A percentile compares a stretch with the other conserved stretches of the same genome.
Conservation (phyloP, 2,797 vertebrate species). For the Halcyon badia region DNA sequence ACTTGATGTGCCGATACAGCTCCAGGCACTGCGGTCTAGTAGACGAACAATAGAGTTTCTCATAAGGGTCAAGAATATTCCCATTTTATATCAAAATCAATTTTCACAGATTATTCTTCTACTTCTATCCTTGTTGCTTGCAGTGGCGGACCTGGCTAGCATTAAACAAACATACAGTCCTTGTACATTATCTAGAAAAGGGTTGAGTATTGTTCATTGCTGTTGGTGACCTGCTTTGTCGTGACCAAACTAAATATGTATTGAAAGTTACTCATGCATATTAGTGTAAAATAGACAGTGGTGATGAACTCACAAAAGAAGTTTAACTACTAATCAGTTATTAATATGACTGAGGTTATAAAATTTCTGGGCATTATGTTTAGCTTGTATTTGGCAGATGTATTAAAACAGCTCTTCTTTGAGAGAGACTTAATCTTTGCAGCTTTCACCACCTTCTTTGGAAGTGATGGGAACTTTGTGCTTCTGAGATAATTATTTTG, state of each 20-base stretch:
- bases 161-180: neutral
- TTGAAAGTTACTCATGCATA: neutral
- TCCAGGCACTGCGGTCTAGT: neutral
- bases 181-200: neutral
- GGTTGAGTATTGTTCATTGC: neutral
- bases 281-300: neutral
- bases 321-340: neutral
- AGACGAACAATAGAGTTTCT: neutral
- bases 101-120: neutral
- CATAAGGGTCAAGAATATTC: neutral
- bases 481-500: neutral
- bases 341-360: neutral
- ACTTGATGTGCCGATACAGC: neutral
- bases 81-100: neutral
- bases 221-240: neutral
- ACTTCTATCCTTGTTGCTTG: neutral
- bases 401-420: neutral
- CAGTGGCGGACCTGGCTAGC: neutral
- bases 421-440: neutral
- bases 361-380: neutral
- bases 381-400: neutral
- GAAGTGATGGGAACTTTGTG: neutral
- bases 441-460: neutral
- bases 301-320: neutral
- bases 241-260: neutral